These are phyloP conservation scores for Epizoanthus scotinus DNA, from an alignment of 92 coral and sea anemone genomes.

Conservation along the genomic window DNA sequence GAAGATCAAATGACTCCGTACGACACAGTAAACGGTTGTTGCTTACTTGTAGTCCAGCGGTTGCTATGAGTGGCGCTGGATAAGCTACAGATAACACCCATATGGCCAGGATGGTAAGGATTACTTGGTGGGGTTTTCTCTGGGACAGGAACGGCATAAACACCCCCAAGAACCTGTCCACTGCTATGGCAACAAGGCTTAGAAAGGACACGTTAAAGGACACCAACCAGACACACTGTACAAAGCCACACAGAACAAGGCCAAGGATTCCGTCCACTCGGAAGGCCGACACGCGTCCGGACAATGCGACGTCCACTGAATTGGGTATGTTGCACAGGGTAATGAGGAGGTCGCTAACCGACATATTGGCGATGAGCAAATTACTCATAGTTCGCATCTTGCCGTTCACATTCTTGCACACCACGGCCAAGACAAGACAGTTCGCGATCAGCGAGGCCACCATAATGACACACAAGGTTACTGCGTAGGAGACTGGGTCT, in stretches of 20 bases:
- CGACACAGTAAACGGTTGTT: neutral
- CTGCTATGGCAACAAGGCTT: constrained; percentile 18
- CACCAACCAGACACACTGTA: constrained; percentile 29
- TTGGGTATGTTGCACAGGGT: constrained; percentile 9
- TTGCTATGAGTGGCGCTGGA: constrained; percentile 3
- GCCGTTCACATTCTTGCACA: neutral
- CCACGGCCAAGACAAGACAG: constrained; percentile 8
- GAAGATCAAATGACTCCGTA: neutral
- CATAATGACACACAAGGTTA: constrained; percentile 11
- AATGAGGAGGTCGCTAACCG: constrained; percentile 14
- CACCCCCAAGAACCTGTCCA: constrained; percentile 10
- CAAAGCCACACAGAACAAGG: neutral
- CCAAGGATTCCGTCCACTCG: constrained; percentile 8
- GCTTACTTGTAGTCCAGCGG: neutral
- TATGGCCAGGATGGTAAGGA: neutral
- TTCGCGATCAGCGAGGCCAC: constrained; percentile 1
- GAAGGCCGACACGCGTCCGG: constrained; percentile 10
- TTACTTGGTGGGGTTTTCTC: constrained; percentile 21
- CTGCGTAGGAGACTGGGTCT: neutral
- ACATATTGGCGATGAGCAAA: constrained; percentile 13
- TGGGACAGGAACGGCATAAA: constrained; percentile 14
- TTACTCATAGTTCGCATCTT: constrained; percentile 25
- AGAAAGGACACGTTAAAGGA: constrained; percentile 18
- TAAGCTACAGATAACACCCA: constrained; percentile 12
- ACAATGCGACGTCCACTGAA: constrained; percentile 6